Evolutionary conservation across 2,797 vertebrate species (phyloP).

Genomic region (Pangasius djambal): DNA sequence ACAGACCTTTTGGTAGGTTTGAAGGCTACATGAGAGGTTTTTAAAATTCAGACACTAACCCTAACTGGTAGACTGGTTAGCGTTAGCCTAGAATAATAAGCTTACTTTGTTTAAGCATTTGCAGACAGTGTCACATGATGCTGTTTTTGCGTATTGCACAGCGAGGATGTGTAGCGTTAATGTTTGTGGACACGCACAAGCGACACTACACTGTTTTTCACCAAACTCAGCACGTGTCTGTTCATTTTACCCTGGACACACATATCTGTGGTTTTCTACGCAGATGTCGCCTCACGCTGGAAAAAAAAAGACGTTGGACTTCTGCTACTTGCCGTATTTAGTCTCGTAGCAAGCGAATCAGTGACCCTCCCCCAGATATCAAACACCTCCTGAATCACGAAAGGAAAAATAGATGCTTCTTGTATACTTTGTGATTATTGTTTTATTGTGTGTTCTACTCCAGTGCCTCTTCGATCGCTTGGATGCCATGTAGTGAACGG

Average conservation of each 20-base stretch:
- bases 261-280: not conserved
- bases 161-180: not conserved
- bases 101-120: not conserved
- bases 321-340: not conserved
- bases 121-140: not conserved
- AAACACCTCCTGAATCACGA: not conserved
- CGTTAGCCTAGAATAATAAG: not conserved
- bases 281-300: not conserved
- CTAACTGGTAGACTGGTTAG: not conserved
- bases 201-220: not conserved
- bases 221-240: not conserved
- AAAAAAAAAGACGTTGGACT: not conserved
- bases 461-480: not conserved
- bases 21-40: not conserved
- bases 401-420: not conserved
- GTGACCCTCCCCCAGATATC: not conserved
- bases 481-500: too few relatives aligned
- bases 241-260: not conserved
- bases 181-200: not conserved
- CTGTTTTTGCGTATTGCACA: not conserved
- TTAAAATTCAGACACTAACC: not conserved
- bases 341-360: not conserved
- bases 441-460: not conserved
- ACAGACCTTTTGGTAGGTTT: not conserved
- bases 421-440: not conserved